These are phyloP conservation scores for Scomber japonicus DNA, from an alignment of 2,113 vertebrate species.

Conservation along the genomic window DNA sequence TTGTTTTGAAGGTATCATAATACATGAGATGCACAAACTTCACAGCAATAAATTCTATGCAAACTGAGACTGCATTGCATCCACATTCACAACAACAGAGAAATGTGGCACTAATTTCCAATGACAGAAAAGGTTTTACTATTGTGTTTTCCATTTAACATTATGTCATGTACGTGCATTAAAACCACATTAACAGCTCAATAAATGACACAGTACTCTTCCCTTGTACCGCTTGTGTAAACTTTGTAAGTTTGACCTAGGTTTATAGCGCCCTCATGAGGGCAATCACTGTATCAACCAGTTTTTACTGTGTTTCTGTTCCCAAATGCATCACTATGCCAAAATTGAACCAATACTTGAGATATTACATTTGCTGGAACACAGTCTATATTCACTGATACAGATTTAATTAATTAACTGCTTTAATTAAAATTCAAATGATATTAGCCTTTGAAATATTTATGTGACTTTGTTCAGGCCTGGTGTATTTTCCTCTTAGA, in stretches of 20 bases:
- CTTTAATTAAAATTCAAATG: background rate
- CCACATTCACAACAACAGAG: slow-evolving; percentile 10
- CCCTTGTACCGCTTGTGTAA: slow-evolving; percentile 19
- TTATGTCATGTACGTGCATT: slow-evolving; percentile 25
- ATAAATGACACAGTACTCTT: slow-evolving; percentile 40
- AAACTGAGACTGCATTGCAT: slow-evolving; percentile 34
- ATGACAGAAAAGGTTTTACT: slow-evolving; percentile 20
- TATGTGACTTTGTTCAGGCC: background rate
- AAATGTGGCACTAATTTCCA: slow-evolving; percentile 40
- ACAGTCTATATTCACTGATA: background rate
- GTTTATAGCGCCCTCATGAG: slow-evolving; percentile 58
- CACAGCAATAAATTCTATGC: slow-evolving; percentile 5
- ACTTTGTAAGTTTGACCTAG: background rate
- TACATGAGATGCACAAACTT: background rate
- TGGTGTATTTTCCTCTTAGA: background rate
- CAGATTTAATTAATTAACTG: background rate
- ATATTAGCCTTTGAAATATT: background rate
- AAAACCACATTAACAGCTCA: slow-evolving; percentile 50
- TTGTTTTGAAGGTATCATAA: slow-evolving; percentile 1
- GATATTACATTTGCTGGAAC: background rate
- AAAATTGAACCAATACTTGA: background rate
- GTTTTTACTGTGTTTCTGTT: background rate
- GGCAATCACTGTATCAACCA: background rate
- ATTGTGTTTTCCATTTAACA: slow-evolving; percentile 20
- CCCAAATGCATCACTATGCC: background rate